phyloP scores from a whole-genome alignment of 2,113 vertebrate genomes.

The Thomomys bottae region DNA sequence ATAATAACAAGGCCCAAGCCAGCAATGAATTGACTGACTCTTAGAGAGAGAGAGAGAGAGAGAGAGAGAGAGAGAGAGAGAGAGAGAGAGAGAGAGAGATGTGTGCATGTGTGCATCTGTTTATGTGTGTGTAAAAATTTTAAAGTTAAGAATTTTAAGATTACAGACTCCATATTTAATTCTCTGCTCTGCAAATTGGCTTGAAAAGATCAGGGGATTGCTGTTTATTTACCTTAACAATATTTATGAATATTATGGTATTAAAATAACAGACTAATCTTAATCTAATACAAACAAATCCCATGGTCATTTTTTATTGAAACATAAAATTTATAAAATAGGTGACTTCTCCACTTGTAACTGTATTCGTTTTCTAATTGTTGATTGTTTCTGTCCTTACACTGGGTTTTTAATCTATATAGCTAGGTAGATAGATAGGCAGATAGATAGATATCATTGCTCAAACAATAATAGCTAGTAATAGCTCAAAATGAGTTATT shows the following conservation, averaged over 20 bases:
- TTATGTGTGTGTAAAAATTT: neutral
- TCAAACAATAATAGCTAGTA: slow-evolving; percentile 75
- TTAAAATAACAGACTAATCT: slow-evolving; percentile 42
- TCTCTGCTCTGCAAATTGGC: neutral
- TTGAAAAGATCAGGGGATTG: slow-evolving; percentile 42
- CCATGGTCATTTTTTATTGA: slow-evolving; percentile 53
- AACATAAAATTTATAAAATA: slow-evolving; percentile 55
- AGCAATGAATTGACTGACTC: neutral
- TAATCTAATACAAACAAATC: neutral
- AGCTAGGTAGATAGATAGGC: too few species aligned
- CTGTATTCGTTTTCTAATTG: slow-evolving; percentile 49
- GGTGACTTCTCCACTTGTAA: slow-evolving; percentile 30
- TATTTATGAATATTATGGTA: slow-evolving; percentile 65
- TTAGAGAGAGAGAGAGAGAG: too few species aligned
- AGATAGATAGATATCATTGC: slow-evolving; percentile 54
- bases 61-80: too few species aligned
- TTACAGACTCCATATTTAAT: neutral
- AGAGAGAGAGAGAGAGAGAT: too few species aligned
- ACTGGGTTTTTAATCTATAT: slow-evolving; percentile 65
- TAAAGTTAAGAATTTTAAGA: neutral
- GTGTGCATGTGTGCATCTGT: neutral
- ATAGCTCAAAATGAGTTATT: slow-evolving; percentile 72
- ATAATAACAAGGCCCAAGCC: neutral
- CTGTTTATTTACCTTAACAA: slow-evolving; percentile 44
- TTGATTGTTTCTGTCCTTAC: slow-evolving; percentile 51